Percentiles rank a stretch among this genome's conserved stretches.
Conservation (phyloP, 2,113 vertebrate genomes). For the Hippocampus zosterae region DNA sequence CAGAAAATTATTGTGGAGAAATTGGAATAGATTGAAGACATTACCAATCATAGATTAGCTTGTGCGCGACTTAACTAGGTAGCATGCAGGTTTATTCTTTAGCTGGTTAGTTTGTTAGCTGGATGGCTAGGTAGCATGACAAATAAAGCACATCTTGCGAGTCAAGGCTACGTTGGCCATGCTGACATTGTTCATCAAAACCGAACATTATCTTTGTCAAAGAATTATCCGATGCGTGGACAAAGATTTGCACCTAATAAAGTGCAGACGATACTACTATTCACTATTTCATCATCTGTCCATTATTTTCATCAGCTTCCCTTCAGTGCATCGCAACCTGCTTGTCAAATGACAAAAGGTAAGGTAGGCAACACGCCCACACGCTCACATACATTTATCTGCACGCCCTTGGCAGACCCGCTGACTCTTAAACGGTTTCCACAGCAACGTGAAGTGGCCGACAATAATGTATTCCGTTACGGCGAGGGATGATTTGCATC, state of each 20-base stretch:
- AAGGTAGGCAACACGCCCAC: constrained; percentile 17
- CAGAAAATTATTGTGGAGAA: no score
- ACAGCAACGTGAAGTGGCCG: constrained; percentile 73
- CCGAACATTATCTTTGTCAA: not conserved
- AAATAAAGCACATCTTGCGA: no score
- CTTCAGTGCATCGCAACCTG: constrained; percentile 29
- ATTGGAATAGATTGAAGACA: no score
- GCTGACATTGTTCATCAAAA: not conserved
- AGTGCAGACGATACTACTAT: not conserved
- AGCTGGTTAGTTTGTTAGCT: no score
- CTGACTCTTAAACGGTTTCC: constrained; percentile 75
- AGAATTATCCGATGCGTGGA: constrained; percentile 7
- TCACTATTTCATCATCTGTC: constrained; percentile 32
- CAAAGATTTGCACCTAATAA: no score
- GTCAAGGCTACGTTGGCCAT: no score
- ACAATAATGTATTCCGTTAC: constrained; percentile 69
- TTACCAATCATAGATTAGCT: no score
- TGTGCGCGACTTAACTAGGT: no score
- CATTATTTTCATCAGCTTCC: constrained; percentile 51
- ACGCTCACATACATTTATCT: constrained; percentile 49
- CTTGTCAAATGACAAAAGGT: constrained; percentile 48
- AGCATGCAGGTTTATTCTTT: no score
- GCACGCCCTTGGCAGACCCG: constrained; percentile 57
- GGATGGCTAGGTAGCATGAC: no score
- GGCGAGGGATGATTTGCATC: constrained; percentile 57